Conservation (phyloP, 2,888 invertebrate genomes). For the Didymodactylos carnosus region DNA sequence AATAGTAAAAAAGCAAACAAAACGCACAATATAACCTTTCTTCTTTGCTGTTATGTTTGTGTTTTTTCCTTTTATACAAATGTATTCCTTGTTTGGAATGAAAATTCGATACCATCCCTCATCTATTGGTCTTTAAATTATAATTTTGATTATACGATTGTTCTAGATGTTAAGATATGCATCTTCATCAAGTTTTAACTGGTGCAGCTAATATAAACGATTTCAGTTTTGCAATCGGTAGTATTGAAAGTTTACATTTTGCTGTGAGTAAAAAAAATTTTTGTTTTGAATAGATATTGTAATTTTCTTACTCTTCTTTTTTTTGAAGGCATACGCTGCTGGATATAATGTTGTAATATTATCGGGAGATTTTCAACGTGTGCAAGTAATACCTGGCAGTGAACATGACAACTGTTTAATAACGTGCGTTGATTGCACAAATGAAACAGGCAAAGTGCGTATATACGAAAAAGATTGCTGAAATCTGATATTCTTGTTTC, state of each 20-base stretch:
- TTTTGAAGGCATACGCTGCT: constrained; percentile 77
- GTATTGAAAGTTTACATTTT: constrained; percentile 88
- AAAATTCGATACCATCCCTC: too few species aligned
- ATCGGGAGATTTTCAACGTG: constrained; percentile 83
- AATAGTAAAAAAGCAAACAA: too few species aligned
- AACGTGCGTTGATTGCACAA: constrained; percentile 85
- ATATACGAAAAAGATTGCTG: too few species aligned
- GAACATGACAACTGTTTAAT: constrained; percentile 84
- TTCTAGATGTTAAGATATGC: too few species aligned
- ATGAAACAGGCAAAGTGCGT: constrained; percentile 70
- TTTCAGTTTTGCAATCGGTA: constrained; percentile 92
- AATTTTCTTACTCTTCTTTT: not conserved
- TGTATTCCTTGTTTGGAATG: too few species aligned
- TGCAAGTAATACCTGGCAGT: constrained; percentile 83
- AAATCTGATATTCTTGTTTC: too few species aligned
- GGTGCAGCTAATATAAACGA: constrained; percentile 98
- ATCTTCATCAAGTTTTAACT: constrained; percentile 79
- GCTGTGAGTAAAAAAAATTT: constrained; percentile 35
- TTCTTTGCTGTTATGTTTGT: too few species aligned
- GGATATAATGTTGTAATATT: constrained; percentile 95
- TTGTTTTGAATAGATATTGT: not conserved
- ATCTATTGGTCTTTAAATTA: too few species aligned
- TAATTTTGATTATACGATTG: too few species aligned
- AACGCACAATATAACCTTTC: too few species aligned
- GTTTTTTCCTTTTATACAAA: too few species aligned